These are phyloP conservation scores for Lepidochrysops patricia DNA, from an alignment of 2,888 invertebrate genomes.

Conservation along the genomic window DNA sequence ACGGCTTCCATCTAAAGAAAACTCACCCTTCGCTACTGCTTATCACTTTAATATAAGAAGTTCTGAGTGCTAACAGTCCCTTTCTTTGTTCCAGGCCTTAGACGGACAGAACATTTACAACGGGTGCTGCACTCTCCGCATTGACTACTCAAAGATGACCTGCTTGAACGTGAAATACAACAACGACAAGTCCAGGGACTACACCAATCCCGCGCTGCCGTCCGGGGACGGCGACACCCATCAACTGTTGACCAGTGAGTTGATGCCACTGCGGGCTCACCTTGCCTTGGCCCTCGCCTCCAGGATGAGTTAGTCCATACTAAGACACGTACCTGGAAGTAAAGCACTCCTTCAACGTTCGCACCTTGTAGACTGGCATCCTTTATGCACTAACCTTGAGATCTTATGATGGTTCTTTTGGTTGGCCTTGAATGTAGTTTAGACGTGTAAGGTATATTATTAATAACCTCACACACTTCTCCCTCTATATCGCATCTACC, in stretches of 20 bases:
- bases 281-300: constrained; percentile 69
- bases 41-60: too few species aligned
- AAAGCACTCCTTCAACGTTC: constrained; percentile 38
- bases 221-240: constrained; percentile 87
- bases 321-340: constrained; percentile 60
- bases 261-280: constrained; percentile 72
- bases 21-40: too few species aligned
- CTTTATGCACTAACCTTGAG: not conserved
- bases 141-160: constrained; percentile 99
- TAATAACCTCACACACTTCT: constrained; percentile 1
- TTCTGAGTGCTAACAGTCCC: constrained; percentile 14
- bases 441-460: not conserved
- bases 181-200: constrained; percentile 99
- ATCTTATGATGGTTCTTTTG: not conserved
- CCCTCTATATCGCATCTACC: constrained; percentile 46
- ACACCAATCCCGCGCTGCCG: constrained; percentile 98
- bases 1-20: too few species aligned
- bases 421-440: not conserved
- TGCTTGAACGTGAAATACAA: constrained; percentile 99
- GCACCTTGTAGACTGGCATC: constrained; percentile 21
- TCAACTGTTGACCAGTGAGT: constrained; percentile 79
- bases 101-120: constrained; percentile 99
- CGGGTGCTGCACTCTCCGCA: constrained; percentile 98
- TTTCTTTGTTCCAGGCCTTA: constrained; percentile 78
- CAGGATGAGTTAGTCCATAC: constrained; percentile 78